Conservation (phyloP, 2,888 invertebrate genomes). For the Oxyscelio sp. region DNA sequence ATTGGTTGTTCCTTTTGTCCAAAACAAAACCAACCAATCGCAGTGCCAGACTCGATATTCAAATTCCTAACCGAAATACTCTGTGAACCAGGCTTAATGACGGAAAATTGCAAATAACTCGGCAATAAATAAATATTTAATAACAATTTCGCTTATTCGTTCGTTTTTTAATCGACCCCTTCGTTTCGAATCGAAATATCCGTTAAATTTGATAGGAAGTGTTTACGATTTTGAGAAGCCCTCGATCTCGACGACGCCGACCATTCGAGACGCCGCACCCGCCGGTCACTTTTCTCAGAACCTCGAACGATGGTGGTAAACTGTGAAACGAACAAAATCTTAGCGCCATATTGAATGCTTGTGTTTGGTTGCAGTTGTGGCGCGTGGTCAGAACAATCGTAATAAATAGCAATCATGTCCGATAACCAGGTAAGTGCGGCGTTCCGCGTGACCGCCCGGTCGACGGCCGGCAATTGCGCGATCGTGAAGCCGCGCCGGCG, state of each 20-base stretch:
- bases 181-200: too few species aligned
- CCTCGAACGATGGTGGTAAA: conserved; percentile 64
- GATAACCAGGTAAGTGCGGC: conserved; percentile 86
- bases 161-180: too few species aligned
- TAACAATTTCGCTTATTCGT: too few species aligned
- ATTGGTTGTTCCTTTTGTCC: neutral
- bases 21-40: neutral
- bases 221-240: neutral
- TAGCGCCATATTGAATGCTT: conserved; percentile 88
- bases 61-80: neutral
- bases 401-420: conserved; percentile 85
- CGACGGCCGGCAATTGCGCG: neutral
- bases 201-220: too few species aligned
- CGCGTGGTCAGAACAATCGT: conserved; percentile 86
- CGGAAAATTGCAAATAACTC: too few species aligned
- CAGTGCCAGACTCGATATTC: neutral
- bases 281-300: conserved; percentile 60
- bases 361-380: conserved; percentile 88
- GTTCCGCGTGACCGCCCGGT: neutral
- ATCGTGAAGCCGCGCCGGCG: neutral
- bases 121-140: too few species aligned
- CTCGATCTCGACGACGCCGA: neutral
- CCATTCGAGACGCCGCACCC: conserved; percentile 13
- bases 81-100: neutral
- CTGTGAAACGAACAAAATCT: conserved; percentile 86